These are phyloP conservation scores for Himalopsyche tibetana DNA, from an alignment of 2,888 invertebrate genomes.

Conservation along the genomic window DNA sequence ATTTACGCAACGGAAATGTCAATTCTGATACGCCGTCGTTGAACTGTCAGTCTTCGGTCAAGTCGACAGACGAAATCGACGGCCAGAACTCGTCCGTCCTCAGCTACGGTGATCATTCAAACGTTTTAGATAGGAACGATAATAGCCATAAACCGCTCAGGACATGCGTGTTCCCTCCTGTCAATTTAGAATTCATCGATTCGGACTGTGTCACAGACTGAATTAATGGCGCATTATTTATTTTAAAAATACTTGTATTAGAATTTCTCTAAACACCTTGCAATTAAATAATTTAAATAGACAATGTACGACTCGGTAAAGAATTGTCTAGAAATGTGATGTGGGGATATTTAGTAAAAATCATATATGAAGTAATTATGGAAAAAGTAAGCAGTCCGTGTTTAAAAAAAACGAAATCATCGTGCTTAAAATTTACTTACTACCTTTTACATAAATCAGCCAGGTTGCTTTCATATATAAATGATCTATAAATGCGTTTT, in stretches of 20 bases:
- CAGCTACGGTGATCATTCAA: slow-evolving; percentile 8
- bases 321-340: no score
- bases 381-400: no score
- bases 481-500: no score
- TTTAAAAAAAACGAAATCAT: no score
- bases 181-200: slow-evolving; percentile 64
- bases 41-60: slow-evolving; percentile 54
- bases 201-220: slow-evolving; percentile 63
- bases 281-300: no score
- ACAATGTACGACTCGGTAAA: no score
- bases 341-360: no score
- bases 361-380: no score
- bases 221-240: slow-evolving; percentile 31
- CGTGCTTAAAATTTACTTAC: no score
- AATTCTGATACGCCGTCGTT: neutral
- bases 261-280: no score
- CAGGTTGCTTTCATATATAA: no score
- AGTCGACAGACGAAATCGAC: slow-evolving; percentile 9
- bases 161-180: slow-evolving; percentile 62
- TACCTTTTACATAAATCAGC: no score
- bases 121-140: slow-evolving; percentile 12
- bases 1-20: slow-evolving; percentile 19
- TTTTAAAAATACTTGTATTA: neutral
- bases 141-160: slow-evolving; percentile 32
- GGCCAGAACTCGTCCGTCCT: neutral